Conservation (phyloP, 2,113 vertebrate genomes). For the Willisornis vidua region DNA sequence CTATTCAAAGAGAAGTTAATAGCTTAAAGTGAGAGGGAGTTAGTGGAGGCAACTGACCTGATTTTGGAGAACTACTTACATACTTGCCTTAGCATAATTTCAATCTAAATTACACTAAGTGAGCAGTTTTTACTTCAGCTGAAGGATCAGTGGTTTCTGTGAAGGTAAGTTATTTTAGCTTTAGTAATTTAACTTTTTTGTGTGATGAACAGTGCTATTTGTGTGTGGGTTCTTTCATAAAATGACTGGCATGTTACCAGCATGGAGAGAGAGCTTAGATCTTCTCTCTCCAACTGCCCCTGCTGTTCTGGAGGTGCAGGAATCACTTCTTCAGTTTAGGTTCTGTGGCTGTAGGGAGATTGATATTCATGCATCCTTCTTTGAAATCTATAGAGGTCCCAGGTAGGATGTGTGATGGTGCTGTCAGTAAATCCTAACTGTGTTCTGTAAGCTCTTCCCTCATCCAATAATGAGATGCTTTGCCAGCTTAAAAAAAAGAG, state of each 20-base stretch:
- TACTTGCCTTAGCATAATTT: not conserved
- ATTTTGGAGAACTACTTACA: not conserved
- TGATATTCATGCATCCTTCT: not conserved
- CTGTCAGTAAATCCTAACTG: not conserved
- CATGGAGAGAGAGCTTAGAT: not conserved
- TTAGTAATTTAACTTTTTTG: not conserved
- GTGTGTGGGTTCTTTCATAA: not conserved
- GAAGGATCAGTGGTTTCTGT: not conserved
- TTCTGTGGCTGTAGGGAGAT: not conserved
- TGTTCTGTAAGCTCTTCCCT: not conserved
- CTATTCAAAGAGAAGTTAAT: not conserved
- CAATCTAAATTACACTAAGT: not conserved
- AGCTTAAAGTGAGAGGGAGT: not conserved
- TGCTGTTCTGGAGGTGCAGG: not conserved
- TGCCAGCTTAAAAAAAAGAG: not conserved
- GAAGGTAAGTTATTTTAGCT: not conserved
- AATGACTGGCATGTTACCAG: not conserved
- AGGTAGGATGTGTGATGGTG: not conserved
- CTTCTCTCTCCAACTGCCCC: not conserved
- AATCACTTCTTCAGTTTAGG: not conserved
- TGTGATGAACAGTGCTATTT: not conserved
- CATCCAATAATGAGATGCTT: not conserved
- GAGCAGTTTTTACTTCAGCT: not conserved
- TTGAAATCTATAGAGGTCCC: not conserved
- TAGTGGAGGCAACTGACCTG: not conserved